These are phyloP conservation scores for Aphelocoma coerulescens DNA, from an alignment of 2,113 vertebrate genomes.

Conservation along the genomic window DNA sequence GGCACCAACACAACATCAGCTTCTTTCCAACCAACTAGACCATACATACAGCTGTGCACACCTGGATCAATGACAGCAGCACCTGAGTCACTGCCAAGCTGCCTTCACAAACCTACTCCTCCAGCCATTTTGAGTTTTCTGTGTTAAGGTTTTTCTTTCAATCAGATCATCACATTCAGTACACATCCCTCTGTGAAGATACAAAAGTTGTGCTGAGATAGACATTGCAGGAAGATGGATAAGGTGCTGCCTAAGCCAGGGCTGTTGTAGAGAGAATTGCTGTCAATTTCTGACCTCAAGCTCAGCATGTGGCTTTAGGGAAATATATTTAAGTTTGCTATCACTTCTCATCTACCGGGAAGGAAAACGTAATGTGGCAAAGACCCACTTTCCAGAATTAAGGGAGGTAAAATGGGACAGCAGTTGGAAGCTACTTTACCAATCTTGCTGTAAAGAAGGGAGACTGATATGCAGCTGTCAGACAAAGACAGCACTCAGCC, in stretches of 20 bases:
- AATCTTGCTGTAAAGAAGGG: background rate
- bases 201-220: background rate
- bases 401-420: background rate
- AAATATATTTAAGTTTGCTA: background rate
- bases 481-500: background rate
- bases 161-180: background rate
- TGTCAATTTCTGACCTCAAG: background rate
- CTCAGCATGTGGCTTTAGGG: background rate
- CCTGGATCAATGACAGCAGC: background rate
- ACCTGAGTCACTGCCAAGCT: background rate
- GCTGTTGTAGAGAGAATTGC: background rate
- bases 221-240: background rate
- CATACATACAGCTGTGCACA: background rate
- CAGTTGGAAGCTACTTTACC: background rate
- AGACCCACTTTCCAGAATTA: background rate
- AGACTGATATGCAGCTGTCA: background rate
- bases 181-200: background rate
- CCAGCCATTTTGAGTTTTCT: background rate
- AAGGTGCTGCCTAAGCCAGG: background rate
- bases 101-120: background rate
- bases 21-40: background rate
- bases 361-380: background rate
- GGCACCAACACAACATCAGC: background rate
- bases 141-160: background rate
- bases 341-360: background rate